A percentile compares a stretch with the other conserved stretches of the same genome.
phyloP scores from a whole-genome alignment of 1,140 invertebrate genomes.

The Polypedilum vanderplanki region DNA sequence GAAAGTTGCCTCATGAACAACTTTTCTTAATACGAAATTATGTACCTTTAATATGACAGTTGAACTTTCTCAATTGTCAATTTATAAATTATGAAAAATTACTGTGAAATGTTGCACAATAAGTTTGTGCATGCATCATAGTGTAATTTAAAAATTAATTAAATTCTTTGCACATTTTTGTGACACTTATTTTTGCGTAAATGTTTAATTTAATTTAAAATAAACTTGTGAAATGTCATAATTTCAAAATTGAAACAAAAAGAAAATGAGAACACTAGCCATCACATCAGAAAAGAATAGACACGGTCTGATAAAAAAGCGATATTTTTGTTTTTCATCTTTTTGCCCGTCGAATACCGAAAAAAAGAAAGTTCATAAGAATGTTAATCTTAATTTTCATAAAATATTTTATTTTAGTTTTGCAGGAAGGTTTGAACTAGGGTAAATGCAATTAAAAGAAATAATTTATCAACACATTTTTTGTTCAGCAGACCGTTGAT shows the following conservation, averaged over 20 bases:
- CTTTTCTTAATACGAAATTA: too few species aligned
- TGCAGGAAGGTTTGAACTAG: not conserved
- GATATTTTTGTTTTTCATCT: not conserved
- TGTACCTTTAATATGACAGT: too few species aligned
- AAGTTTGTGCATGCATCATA: not conserved
- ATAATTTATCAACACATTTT: not conserved
- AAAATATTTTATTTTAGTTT: not conserved
- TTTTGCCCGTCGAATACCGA: not conserved
- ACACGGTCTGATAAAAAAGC: not conserved
- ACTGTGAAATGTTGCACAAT: not conserved
- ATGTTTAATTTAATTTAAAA: not conserved
- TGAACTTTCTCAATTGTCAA: not conserved
- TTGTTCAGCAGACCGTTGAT: conserved; percentile 1
- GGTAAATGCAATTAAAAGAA: not conserved
- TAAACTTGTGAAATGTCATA: not conserved
- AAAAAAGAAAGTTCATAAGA: conserved; percentile 19
- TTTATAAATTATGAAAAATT: conserved; percentile 14
- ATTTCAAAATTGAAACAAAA: not conserved
- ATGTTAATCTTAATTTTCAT: not conserved
- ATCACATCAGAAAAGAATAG: not conserved
- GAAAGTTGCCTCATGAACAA: too few species aligned
- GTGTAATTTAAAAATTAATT: not conserved
- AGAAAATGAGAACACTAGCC: not conserved
- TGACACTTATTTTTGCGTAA: not conserved
- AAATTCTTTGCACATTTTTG: not conserved